Evolutionary conservation across 2,113 vertebrate species (phyloP), one percentile per base, ranked within the genome.

Genomic region (Melospiza melodia): DNA sequence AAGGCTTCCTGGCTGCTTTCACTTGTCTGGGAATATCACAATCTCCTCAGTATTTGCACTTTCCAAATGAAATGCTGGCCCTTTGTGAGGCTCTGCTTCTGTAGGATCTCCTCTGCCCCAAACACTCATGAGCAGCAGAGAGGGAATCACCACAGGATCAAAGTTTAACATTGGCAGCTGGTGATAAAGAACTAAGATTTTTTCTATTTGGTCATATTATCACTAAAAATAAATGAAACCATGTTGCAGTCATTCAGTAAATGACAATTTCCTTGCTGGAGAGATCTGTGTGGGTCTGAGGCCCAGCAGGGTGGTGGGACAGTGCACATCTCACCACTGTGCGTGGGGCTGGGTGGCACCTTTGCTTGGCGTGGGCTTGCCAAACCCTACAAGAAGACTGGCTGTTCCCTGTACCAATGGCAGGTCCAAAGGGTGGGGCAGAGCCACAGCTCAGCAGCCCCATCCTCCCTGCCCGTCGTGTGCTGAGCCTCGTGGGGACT

Each of bases 321-420:
- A 18, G 22, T 3, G 2, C 10, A 10, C 24, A 25, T 20, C 19
- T 46, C 41, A 28, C 10, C 0, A 0, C 16, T 31, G 41, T 37
- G 28, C 2, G 1, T 39, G 5, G 35, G 23, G 24, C 20, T 48
- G 41, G 16, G 4, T 25, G 28, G 10, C 41, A 77, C 6, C 49
- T 73, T 44, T 22, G 35, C 30, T 9, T 1, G 0, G 44, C 7
- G 17, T 0, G 4, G 19, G 11, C 24, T 83, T 3, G 0, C 19
- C 68, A 66, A 62, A 39, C 15, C 51, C 57, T 37, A 14, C 6
- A 10, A 5, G 39, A 11, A 39, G 39, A 39, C 11, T 39, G n/a
- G 30, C 25, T 3, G 1, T 41, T n/a, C 6, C 24, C 24, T 9
- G 8, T 11, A 8, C 13, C 5, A 4, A 1, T n/a, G 31, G 2